Percentiles rank a stretch among this genome's conserved stretches.
phyloP scores from a whole-genome alignment of 30 jellyfish, hydroid and myxozoan species.

The Rhopilema esculentum region DNA sequence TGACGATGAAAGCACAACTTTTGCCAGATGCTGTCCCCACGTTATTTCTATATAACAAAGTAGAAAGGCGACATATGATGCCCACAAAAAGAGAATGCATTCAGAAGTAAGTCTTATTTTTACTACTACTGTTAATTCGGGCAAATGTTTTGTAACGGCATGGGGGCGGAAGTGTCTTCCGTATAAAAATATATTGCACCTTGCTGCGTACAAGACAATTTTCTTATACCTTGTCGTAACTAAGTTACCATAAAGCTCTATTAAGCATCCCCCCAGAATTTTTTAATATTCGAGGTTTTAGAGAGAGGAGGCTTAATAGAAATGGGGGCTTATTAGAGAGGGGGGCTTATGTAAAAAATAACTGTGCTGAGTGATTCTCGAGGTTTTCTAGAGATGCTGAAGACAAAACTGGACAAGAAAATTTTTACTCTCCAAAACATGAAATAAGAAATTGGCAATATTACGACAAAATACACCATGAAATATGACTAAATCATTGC shows the following conservation, averaged over 20 bases:
- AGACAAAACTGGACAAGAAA: conserved; percentile 6
- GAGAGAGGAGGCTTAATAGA: conserved; percentile 10
- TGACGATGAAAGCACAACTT: background rate
- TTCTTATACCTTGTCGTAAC: background rate
- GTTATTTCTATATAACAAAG: background rate
- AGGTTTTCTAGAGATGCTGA: background rate
- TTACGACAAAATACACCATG: conserved; percentile 17
- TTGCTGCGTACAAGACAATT: background rate
- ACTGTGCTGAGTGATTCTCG: conserved; percentile 3
- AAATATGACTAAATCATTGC: background rate
- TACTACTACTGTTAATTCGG: background rate
- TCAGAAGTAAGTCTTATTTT: background rate
- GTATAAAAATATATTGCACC: background rate
- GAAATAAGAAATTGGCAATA: conserved; percentile 7
- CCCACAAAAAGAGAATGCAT: background rate
- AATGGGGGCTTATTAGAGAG: background rate
- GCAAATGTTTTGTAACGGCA: background rate
- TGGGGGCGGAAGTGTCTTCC: background rate
- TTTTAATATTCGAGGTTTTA: conserved; percentile 2
- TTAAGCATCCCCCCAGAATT: background rate
- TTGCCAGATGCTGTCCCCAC: background rate
- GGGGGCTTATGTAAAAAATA: background rate
- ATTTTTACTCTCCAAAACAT: background rate
- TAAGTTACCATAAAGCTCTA: conserved; percentile 3
- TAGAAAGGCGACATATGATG: background rate